Conservation (phyloP, 2,888 invertebrate species). For the Apamea sordens region DNA sequence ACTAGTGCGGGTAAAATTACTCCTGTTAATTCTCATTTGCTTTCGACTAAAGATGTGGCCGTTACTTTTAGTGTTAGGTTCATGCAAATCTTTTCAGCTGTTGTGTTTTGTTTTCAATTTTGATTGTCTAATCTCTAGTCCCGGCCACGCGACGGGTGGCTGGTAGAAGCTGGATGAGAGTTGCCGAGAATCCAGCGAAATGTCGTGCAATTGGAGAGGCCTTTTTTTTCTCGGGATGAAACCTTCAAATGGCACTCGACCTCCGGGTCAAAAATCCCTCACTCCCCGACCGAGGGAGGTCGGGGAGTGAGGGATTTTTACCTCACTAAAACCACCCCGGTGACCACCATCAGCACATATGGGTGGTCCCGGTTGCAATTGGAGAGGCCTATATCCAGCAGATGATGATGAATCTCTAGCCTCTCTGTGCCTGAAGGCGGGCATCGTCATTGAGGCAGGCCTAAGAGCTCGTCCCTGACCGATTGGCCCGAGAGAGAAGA, state of each 20-base stretch:
- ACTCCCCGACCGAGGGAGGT: too few species aligned
- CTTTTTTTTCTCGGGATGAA: too few species aligned
- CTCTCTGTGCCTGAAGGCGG: background rate
- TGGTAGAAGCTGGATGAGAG: background rate
- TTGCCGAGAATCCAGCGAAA: background rate
- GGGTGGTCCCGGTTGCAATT: too few species aligned
- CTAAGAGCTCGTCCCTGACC: background rate
- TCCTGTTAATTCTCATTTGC: constrained; percentile 23
- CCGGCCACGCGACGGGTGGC: too few species aligned
- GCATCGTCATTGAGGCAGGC: background rate
- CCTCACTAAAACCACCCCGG: too few species aligned
- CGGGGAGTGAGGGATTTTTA: too few species aligned
- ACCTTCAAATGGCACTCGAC: too few species aligned
- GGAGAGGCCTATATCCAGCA: background rate
- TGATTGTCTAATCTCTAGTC: background rate
- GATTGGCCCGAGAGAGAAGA: background rate
- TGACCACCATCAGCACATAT: too few species aligned
- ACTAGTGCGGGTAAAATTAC: constrained; percentile 38
- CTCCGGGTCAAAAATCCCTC: too few species aligned
- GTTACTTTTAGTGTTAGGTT: background rate
- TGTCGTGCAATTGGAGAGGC: too few species aligned
- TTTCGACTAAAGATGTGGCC: background rate
- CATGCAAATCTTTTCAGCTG: background rate
- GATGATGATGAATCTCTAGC: background rate
- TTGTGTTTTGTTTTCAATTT: background rate